phyloP scores from a whole-genome alignment of 2,113 vertebrate genomes.

The Acrocephalus kingi region DNA sequence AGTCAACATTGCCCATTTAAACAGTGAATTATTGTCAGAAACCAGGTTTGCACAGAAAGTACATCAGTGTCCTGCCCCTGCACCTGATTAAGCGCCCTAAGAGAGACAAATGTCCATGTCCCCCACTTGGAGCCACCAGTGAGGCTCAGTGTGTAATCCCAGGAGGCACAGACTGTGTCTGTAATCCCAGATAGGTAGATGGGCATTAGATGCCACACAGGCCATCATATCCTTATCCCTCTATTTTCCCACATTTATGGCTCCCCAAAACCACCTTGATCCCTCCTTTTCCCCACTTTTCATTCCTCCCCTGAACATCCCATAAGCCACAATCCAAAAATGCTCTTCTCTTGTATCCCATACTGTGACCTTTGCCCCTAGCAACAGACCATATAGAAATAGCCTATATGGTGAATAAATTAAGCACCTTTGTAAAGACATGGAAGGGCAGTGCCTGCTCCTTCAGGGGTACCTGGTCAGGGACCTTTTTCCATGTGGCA shows the following conservation, averaged over 20 bases:
- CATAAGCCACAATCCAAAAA: background rate
- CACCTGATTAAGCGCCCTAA: background rate
- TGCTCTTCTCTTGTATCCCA: background rate
- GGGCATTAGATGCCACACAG: background rate
- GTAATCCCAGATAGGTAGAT: background rate
- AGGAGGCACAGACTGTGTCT: background rate
- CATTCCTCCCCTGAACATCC: background rate
- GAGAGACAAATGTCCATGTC: background rate
- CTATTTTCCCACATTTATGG: background rate
- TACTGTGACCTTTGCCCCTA: fast-evolving
- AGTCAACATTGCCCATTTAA: background rate
- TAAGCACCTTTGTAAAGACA: background rate
- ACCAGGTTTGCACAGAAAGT: background rate
- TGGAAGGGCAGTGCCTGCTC: background rate
- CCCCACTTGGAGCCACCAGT: background rate
- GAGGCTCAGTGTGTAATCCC: background rate
- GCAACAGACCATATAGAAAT: background rate
- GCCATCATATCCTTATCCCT: background rate
- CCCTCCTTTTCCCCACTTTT: background rate
- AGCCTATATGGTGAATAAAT: background rate
- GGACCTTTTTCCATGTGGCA: too few relatives aligned
- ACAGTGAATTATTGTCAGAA: background rate
- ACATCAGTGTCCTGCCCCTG: background rate
- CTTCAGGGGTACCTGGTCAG: too few relatives aligned
- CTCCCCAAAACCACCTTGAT: background rate